Evolutionary conservation across 2,113 vertebrate genomes (phyloP), one percentile per base, ranked within the genome.

Genomic region (Ceuthmochares aereus): DNA sequence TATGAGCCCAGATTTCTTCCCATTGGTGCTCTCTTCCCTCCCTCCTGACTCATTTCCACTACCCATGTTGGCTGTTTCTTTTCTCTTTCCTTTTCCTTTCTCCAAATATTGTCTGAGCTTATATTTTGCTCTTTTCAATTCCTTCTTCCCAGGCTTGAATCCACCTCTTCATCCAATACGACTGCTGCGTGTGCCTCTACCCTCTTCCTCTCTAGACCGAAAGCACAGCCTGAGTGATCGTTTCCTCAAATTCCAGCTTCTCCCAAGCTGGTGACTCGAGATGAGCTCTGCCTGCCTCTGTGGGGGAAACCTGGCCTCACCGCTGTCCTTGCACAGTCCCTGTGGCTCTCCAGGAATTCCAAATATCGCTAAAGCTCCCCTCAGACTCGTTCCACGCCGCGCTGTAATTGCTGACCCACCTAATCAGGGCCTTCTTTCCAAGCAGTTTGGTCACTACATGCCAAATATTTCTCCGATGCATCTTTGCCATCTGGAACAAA

Each of bases 41-140:
- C 64, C 93, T 90, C 79, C 90, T 94, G 90, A 96, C 76, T 95
- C 91, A 94, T 70, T 96, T 96, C 93, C 90, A 93, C 51, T 94
- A 95, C 91, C 70, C 81, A 55, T 91, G 60, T 62, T 36, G 66
- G 36, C 56, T 47, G 60, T 54, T 86, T 74, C 90, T 94, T 89
- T 83, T 91, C 79, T 86, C 85, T 83, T 95, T 72, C 89, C 89
- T 80, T 67, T 93, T 96, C 64, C 83, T 78, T 89, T 87, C 22
- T 29, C 88, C 40, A 16, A 89, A 56, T 13, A 10, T 56, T 78
- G 56, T 94, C 74, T 68, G 55, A 81, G 63, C 34, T 84, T 80
- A 30, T 12, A 55, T 64, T 91, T 68, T 51, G 32, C 87, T 93
- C 37, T 66, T 93, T 95, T 94, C 77, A 90, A 95, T 85, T 51